These are phyloP conservation scores for Tetropium fuscum DNA, from an alignment of 2,888 invertebrate species.

Conservation along the genomic window DNA sequence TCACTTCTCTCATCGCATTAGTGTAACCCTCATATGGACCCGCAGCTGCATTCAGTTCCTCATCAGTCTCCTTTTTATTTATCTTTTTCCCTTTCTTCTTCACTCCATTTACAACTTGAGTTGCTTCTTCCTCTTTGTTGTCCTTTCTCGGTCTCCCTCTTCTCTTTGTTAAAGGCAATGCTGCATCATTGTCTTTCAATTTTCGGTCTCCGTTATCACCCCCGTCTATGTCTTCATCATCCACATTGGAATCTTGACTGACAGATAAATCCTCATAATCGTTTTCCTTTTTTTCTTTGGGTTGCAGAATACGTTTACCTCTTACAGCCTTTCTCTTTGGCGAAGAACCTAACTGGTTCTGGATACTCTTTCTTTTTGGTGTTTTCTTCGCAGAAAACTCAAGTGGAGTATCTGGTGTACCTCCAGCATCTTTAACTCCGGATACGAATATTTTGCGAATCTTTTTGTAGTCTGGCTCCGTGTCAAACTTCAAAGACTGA, in stretches of 20 bases:
- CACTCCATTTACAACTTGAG: background rate
- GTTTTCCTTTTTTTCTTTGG: constrained; percentile 22
- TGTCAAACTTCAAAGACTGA: constrained; percentile 75
- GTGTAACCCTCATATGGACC: constrained; percentile 39
- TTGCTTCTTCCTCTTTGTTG: background rate
- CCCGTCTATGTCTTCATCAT: constrained; percentile 23
- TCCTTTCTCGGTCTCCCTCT: constrained; percentile 1
- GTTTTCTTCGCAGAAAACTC: constrained; percentile 65
- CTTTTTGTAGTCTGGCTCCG: constrained; percentile 80
- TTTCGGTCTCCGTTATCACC: constrained; percentile 18
- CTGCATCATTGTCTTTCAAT: constrained; percentile 12
- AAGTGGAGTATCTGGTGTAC: constrained; percentile 70
- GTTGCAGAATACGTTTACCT: constrained; percentile 26
- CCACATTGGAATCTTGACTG: constrained; percentile 23
- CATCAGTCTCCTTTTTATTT: background rate
- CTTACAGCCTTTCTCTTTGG: constrained; percentile 31
- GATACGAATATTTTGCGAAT: constrained; percentile 74
- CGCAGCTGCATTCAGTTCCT: background rate
- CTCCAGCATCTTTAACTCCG: constrained; percentile 75
- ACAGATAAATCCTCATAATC: constrained; percentile 2
- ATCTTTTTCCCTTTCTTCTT: constrained; percentile 5
- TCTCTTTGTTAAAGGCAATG: background rate
- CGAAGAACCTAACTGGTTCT: constrained; percentile 6
- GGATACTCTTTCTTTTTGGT: constrained; percentile 31
- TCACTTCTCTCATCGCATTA: constrained; percentile 47